Base-by-base conservation (phyloP, 2,888 invertebrate species). In the Euproctis similis region DNA sequence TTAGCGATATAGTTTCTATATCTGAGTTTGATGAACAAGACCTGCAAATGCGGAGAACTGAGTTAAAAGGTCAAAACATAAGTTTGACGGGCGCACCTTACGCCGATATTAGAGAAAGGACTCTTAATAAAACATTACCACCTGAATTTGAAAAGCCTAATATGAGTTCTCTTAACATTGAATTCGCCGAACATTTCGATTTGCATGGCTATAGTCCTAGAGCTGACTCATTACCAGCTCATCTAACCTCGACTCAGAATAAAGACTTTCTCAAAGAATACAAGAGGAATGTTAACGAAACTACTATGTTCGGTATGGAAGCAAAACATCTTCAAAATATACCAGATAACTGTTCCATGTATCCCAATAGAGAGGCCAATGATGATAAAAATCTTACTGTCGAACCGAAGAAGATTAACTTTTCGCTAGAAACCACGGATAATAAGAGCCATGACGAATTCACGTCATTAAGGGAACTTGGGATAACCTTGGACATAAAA, bases 1-100 rank as follows among this genome's bases (percentile, higher is more conserved):
- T 92, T 3, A 90, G 90, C 56, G 91, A 92, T 46, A 89, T 92
- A 33, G 82, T 91, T 1, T 92, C 92, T 1, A 89, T 92, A 59
- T 88, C 91, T 0, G 92, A 92, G 43, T 89, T 87, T 35, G 91
- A 91, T 37, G 91, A 91, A 45, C 87, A 88, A 26, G 90, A 90
- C 53, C 53, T 78, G 28, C 81, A 88, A 31, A 86, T 87, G 62
- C 73, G 88, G 4, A 65, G 74, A 32, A 84, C 85, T 0, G 87
- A 86, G 31, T 41, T 75, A 4, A 73, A 65, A 44, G 58, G 57
- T 1, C 74, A 72, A 1, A 74, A 75, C 21, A 38, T 55, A 3
- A 77, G 63, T 35, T 30, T 72, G 2, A 42, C 57, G 0, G 69
- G 53, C 4, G 55, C 59, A 6, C 70, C 59, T 2, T 59, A 47